phyloP scores from a whole-genome alignment of 2,113 vertebrate genomes.

The Pundamilia nyererei region DNA sequence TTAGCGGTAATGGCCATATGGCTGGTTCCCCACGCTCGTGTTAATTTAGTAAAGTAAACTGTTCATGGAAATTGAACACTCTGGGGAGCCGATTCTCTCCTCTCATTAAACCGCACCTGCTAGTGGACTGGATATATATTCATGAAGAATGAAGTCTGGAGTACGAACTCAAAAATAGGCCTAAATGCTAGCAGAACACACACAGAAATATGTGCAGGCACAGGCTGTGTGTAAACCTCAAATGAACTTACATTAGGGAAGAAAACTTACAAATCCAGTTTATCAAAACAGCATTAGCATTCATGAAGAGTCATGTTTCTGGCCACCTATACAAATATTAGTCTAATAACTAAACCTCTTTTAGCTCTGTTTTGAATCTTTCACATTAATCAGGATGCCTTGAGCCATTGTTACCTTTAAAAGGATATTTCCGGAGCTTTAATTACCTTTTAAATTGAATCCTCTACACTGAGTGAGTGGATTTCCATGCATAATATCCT shows the following conservation, averaged over 20 bases:
- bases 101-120: not conserved
- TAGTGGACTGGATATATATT: not conserved
- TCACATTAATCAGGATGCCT: not conserved
- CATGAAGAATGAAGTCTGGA: not conserved
- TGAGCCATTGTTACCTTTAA: not conserved
- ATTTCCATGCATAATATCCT: slow-evolving; percentile 95
- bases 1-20: slow-evolving; percentile 53
- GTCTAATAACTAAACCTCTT: not conserved
- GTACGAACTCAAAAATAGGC: not conserved
- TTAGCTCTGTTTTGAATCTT: not conserved
- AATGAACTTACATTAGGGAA: not conserved
- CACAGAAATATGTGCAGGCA: not conserved
- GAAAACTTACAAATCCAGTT: not conserved
- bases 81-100: not conserved
- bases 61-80: not conserved
- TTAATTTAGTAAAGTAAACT: slow-evolving; percentile 28
- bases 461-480: slow-evolving; percentile 94
- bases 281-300: not conserved
- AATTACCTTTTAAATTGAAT: slow-evolving; percentile 95
- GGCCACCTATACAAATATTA: not conserved
- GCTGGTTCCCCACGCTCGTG: slow-evolving; percentile 4
- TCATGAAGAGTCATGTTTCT: not conserved
- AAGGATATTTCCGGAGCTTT: not conserved
- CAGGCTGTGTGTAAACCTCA: not conserved
- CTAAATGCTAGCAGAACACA: not conserved